Evolutionary conservation across 2,113 vertebrate genomes (phyloP).

Genomic region (Muscicapa adusta): DNA sequence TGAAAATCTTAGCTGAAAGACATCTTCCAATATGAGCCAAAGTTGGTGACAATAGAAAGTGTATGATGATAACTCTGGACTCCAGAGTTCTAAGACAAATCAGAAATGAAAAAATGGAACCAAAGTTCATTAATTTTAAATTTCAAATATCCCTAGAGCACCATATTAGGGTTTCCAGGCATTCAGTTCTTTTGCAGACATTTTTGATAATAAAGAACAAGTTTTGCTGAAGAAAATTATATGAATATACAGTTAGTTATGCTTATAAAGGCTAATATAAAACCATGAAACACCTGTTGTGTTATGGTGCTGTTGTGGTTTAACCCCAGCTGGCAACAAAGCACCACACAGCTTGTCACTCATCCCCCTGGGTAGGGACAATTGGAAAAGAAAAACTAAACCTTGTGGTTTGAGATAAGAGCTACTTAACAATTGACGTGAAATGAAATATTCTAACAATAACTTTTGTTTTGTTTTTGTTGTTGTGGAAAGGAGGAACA

Average conservation of each 20-base stretch:
- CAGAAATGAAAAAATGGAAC: background rate
- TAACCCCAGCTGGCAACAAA: background rate
- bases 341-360: background rate
- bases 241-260: background rate
- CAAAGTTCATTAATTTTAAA: background rate
- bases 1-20: background rate
- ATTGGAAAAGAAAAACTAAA: background rate
- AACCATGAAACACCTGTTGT: background rate
- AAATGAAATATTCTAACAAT: background rate
- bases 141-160: background rate
- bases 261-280: background rate
- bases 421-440: background rate
- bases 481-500: background rate
- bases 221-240: background rate
- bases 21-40: background rate
- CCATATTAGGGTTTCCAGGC: background rate
- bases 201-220: background rate
- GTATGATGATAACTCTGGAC: background rate
- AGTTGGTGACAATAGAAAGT: background rate
- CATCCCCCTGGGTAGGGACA: background rate
- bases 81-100: background rate
- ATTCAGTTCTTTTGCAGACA: background rate
- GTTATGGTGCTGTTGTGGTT: background rate
- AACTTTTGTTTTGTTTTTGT: background rate
- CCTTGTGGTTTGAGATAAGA: background rate